These are phyloP conservation scores for Melanerpes formicivorus DNA, from an alignment of 2,113 vertebrate species.

Conservation along the genomic window DNA sequence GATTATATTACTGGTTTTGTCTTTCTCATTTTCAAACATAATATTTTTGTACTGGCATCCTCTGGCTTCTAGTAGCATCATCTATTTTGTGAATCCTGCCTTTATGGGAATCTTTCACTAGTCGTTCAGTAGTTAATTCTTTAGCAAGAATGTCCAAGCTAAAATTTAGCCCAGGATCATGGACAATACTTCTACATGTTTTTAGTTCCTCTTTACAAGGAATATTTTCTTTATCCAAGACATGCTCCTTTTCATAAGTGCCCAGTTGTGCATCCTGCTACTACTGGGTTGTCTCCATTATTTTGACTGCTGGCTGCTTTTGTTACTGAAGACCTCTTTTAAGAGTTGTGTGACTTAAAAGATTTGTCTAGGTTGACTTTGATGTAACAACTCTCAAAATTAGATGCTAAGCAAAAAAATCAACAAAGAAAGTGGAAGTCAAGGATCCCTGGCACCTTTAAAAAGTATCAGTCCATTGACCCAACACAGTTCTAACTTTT, in stretches of 20 bases:
- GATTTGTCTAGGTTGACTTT: neutral
- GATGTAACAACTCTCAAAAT: neutral
- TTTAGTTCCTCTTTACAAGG: neutral
- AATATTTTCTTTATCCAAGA: neutral
- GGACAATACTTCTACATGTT: neutral
- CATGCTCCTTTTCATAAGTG: neutral
- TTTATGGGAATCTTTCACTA: slow-evolving; percentile 3
- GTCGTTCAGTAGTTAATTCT: slow-evolving; percentile 13
- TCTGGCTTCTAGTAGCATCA: neutral
- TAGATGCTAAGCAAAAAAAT: neutral
- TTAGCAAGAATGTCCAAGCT: neutral
- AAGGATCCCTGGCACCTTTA: neutral
- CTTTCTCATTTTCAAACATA: neutral
- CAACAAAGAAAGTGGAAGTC: neutral
- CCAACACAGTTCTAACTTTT: neutral
- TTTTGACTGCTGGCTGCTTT: neutral
- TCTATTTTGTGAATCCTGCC: neutral
- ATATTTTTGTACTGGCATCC: neutral
- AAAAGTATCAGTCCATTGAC: neutral
- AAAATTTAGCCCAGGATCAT: neutral
- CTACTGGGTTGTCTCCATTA: neutral
- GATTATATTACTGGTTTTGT: neutral
- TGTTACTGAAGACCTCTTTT: neutral
- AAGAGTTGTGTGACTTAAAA: neutral
- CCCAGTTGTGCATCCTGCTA: neutral